Percentiles rank a stretch among this genome's conserved stretches.
phyloP scores from a whole-genome alignment of 2,797 vertebrate species.

The Microhierax caerulescens region DNA sequence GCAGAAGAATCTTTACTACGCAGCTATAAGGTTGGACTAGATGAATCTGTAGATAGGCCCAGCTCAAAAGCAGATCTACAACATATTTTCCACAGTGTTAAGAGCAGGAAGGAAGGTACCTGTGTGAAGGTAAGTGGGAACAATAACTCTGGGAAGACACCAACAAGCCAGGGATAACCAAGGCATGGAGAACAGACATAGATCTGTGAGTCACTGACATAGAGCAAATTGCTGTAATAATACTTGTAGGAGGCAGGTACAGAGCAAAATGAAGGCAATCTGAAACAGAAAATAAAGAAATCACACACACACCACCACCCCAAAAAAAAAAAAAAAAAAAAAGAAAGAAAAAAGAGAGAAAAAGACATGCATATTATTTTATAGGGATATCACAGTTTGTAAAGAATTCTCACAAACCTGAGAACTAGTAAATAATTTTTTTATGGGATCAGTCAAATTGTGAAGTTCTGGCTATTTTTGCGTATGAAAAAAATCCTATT shows the following conservation, averaged over 20 bases:
- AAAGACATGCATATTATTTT: fast-evolving
- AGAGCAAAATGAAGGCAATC: background rate
- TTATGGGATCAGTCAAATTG: background rate
- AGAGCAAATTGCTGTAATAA: background rate
- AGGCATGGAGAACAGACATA: background rate
- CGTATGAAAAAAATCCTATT: background rate
- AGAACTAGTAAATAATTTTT: background rate
- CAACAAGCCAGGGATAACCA: background rate
- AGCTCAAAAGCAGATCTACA: background rate
- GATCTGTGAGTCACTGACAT: background rate
- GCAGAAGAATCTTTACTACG: background rate
- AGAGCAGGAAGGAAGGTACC: background rate
- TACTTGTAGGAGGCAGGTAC: background rate
- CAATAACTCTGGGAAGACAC: background rate
- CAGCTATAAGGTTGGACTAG: background rate
- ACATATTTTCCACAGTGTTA: background rate
- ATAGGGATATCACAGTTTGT: background rate
- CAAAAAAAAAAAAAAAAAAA: background rate
- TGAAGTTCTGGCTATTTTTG: background rate
- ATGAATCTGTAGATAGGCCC: background rate
- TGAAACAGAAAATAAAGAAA: background rate
- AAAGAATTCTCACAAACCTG: background rate
- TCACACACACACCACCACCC: too few species aligned
- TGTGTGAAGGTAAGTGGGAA: background rate
- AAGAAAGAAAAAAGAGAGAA: too few species aligned